Conservation (phyloP, 2,797 vertebrate species). For the Danio tinwini region DNA sequence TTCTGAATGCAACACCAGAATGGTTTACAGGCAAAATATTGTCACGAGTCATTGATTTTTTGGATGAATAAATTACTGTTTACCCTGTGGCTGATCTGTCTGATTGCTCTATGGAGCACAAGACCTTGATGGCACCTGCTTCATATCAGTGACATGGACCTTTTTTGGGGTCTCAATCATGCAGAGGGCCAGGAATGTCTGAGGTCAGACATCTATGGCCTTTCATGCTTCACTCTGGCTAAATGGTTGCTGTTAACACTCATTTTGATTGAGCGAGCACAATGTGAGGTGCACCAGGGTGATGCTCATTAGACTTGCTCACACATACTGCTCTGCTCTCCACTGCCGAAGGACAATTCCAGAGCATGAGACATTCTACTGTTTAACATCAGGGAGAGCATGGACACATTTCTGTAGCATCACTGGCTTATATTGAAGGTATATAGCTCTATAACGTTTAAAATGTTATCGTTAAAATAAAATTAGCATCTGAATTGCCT, state of each 20-base stretch:
- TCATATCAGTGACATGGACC: conserved; percentile 41
- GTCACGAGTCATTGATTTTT: conserved; percentile 33
- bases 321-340: not conserved
- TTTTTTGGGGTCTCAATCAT: conserved; percentile 47
- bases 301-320: conserved; percentile 53
- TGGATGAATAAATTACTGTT: conserved; percentile 58
- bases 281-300: conserved; percentile 42
- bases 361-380: conserved; percentile 1
- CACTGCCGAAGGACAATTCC: not conserved
- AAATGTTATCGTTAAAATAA: too few relatives aligned
- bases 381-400: not conserved
- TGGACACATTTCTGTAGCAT: not conserved
- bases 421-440: not conserved
- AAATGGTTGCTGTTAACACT: conserved; percentile 50
- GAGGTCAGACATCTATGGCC: conserved; percentile 7
- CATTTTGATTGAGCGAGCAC: conserved; percentile 39
- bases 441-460: too few relatives aligned
- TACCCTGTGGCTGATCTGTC: conserved; percentile 41
- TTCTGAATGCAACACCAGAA: conserved; percentile 18
- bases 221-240: conserved; percentile 30
- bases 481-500: not conserved
- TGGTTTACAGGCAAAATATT: conserved; percentile 46
- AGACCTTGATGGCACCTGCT: conserved; percentile 38
- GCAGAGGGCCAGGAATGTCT: conserved; percentile 19
- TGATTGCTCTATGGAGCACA: conserved; percentile 50